Percentiles rank a stretch among this genome's conserved stretches.
Conservation (phyloP, 1,140 invertebrate genomes). For the Drosophila pseudoananassae region DNA sequence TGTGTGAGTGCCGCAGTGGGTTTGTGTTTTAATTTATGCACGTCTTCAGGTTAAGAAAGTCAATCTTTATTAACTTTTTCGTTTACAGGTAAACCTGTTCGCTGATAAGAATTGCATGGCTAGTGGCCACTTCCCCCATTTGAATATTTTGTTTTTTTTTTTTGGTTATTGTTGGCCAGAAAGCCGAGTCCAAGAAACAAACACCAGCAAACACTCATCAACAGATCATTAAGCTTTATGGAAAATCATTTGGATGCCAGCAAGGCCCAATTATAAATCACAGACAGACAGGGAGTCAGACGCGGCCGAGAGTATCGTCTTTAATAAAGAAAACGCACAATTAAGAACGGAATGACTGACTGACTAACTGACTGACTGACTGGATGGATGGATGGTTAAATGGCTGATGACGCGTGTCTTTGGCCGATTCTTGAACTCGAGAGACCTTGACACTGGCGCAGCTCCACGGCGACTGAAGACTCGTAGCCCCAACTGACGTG, state of each 20-base stretch:
- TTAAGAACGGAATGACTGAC: constrained; percentile 35
- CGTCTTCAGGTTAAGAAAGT: constrained; percentile 80
- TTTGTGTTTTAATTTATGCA: constrained; percentile 78
- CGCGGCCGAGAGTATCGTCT: constrained; percentile 29
- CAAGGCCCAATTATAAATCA: constrained; percentile 28
- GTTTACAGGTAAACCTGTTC: constrained; percentile 25
- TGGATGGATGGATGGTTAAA: neutral
- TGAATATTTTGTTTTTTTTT: neutral
- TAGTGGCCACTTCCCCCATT: constrained; percentile 1
- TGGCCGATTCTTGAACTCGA: constrained; percentile 75
- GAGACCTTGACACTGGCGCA: constrained; percentile 84
- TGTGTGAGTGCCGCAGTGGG: constrained; percentile 29
- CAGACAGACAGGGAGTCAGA: constrained; percentile 12
- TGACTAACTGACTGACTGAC: too few species aligned
- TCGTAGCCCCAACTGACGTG: constrained; percentile 40
- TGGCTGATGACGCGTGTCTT: constrained; percentile 52
- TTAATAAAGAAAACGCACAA: constrained; percentile 46
- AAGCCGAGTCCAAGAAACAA: neutral
- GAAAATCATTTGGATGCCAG: constrained; percentile 27
- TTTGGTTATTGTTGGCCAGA: neutral
- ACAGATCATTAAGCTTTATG: constrained; percentile 28
- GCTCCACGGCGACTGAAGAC: constrained; percentile 79
- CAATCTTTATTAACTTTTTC: constrained; percentile 52
- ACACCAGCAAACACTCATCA: constrained; percentile 7
- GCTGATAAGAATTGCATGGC: constrained; percentile 61